A percentile compares a stretch with the other conserved stretches of the same genome.
These are phyloP conservation scores for Misgurnus anguillicaudatus DNA, from an alignment of 2,113 vertebrate genomes.

Conservation along the genomic window DNA sequence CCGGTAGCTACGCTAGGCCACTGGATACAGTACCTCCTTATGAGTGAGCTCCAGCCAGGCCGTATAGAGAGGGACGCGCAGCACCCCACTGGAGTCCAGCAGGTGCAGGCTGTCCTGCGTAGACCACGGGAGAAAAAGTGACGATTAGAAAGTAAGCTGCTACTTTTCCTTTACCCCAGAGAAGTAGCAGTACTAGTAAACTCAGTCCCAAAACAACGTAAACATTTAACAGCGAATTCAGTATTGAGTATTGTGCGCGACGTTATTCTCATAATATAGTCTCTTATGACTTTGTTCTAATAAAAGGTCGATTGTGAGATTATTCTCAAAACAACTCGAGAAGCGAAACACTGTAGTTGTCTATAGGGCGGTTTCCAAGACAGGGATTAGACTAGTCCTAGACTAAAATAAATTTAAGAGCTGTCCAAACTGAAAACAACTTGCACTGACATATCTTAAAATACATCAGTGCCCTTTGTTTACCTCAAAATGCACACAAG, in stretches of 20 bases:
- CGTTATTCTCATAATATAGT: no score
- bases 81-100: constrained; percentile 77
- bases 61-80: constrained; percentile 77
- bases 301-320: no score
- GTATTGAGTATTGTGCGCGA: constrained; percentile 20
- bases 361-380: no score
- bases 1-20: constrained; percentile 63
- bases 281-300: no score
- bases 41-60: constrained; percentile 81
- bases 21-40: constrained; percentile 78
- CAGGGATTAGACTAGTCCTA: no score
- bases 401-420: no score
- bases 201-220: neutral
- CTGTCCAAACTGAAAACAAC: no score
- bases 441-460: no score
- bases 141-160: constrained; percentile 51
- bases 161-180: constrained; percentile 26
- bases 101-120: constrained; percentile 79
- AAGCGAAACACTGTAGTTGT: no score
- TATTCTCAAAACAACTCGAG: no score
- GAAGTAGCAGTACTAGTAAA: constrained; percentile 25
- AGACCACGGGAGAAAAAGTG: constrained; percentile 71
- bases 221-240: constrained; percentile 15
- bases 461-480: no score
- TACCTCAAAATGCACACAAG: no score